Evolutionary conservation across 2,113 vertebrate species (phyloP).

Genomic region (Clarias magur): DNA sequence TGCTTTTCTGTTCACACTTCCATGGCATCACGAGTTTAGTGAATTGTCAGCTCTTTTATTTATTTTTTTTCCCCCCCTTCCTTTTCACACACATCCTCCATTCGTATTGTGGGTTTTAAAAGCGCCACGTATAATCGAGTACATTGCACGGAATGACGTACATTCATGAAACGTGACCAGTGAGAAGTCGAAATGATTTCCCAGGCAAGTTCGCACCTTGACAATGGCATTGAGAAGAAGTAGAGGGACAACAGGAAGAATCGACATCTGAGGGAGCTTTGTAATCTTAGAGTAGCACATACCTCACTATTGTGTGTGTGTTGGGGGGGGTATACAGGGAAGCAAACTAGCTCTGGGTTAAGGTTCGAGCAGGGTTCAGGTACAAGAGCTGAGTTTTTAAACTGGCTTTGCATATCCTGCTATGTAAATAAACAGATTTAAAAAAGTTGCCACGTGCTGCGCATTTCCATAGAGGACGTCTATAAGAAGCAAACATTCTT

Average conservation of each 20-base stretch:
- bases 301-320: conserved; percentile 19
- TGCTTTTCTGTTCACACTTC: conserved; percentile 39
- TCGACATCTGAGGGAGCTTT: not conserved
- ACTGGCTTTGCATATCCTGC: not conserved
- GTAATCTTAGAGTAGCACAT: conserved; percentile 25
- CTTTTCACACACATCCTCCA: conserved; percentile 1
- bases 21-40: conserved; percentile 6
- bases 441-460: not conserved
- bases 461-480: not conserved
- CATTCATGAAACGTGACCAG: conserved; percentile 16
- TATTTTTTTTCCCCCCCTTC: too few species aligned
- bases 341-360: not conserved
- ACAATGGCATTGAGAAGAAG: conserved; percentile 28
- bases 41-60: not conserved
- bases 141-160: conserved; percentile 10
- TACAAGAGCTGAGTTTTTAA: not conserved
- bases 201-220: conserved; percentile 33
- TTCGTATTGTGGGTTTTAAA: conserved; percentile 9
- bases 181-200: conserved; percentile 36
- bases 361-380: not conserved
- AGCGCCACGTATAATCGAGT: conserved; percentile 25
- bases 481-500: not conserved
- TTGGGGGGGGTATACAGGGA: not conserved
- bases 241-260: conserved; percentile 14
- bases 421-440: too few species aligned